A percentile compares a stretch with the other conserved stretches of the same genome.
Conservation (phyloP, 2,113 vertebrate species). For the Zosterops pallidus region DNA sequence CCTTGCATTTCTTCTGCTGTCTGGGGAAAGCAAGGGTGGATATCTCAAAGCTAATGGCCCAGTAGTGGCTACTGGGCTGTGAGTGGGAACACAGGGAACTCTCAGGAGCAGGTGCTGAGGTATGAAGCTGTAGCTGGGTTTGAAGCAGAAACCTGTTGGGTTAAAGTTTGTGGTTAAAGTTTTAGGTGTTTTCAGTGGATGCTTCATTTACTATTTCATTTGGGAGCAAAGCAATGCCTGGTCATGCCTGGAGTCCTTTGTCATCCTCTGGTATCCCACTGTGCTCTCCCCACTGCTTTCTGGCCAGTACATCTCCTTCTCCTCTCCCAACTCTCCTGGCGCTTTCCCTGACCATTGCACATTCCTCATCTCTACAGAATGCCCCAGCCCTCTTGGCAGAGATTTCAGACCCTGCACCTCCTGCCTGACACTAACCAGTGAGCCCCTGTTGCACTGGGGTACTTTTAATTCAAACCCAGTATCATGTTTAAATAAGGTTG, state of each 20-base stretch:
- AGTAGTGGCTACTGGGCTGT: not conserved
- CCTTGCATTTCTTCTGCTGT: not conserved
- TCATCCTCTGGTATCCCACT: not conserved
- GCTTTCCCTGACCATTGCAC: not conserved
- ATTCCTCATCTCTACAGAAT: not conserved
- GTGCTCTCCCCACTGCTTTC: not conserved
- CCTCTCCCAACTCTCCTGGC: not conserved
- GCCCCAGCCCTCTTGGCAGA: not conserved
- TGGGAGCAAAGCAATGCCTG: not conserved
- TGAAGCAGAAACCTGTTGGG: not conserved
- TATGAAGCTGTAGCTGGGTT: not conserved
- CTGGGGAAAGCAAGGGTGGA: not conserved
- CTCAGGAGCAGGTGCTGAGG: not conserved
- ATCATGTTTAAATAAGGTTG: not conserved
- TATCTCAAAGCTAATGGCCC: not conserved
- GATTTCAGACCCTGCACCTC: not conserved
- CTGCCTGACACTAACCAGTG: not conserved
- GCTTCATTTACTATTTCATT: not conserved
- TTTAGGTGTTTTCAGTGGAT: not conserved
- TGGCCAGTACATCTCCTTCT: not conserved
- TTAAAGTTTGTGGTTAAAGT: not conserved
- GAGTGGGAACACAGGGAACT: not conserved
- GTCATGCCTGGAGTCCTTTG: not conserved
- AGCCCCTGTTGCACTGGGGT: not conserved
- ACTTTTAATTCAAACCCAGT: not conserved